These are phyloP conservation scores for Portevinia maculata DNA, from an alignment of 2,888 invertebrate species.

Conservation along the genomic window DNA sequence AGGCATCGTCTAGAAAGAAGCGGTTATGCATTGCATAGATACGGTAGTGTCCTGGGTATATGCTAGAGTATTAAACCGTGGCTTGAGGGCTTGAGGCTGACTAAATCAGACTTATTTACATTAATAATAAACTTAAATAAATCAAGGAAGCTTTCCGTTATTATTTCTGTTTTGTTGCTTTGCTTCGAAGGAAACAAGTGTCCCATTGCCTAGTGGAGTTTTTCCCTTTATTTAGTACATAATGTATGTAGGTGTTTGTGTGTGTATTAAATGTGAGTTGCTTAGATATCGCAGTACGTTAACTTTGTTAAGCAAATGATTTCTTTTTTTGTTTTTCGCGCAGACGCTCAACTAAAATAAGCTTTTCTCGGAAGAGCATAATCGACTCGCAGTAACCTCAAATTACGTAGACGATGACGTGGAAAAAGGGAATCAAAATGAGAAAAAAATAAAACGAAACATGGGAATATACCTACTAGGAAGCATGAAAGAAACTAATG, in stretches of 20 bases:
- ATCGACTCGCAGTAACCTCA: constrained; percentile 45
- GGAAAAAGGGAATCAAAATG: constrained; percentile 51
- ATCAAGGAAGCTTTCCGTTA: constrained; percentile 59
- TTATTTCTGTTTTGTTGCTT: constrained; percentile 67
- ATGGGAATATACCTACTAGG: constrained; percentile 58
- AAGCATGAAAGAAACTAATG: constrained; percentile 32
- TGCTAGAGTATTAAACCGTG: constrained; percentile 4
- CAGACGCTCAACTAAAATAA: constrained; percentile 41
- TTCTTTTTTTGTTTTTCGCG: constrained; percentile 28
- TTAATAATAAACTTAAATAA: constrained; percentile 67
- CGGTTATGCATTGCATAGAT: constrained; percentile 4
- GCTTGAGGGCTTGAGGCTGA: constrained; percentile 25
- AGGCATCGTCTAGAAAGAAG: constrained; percentile 12
- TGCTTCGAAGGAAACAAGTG: constrained; percentile 65
- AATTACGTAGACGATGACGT: constrained; percentile 73
- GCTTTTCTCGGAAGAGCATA: constrained; percentile 52
- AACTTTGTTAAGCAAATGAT: not conserved
- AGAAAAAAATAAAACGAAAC: constrained; percentile 17
- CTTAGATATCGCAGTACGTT: not conserved
- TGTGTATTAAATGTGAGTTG: not conserved
- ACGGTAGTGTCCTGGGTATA: constrained; percentile 22
- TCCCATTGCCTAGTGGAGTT: constrained; percentile 65
- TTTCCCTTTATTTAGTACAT: constrained; percentile 15
- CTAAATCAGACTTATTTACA: constrained; percentile 48
- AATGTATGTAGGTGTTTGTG: constrained; percentile 4